These are phyloP conservation scores for Lophotis ruficrista DNA, from an alignment of 2,113 vertebrate genomes.

Conservation along the genomic window DNA sequence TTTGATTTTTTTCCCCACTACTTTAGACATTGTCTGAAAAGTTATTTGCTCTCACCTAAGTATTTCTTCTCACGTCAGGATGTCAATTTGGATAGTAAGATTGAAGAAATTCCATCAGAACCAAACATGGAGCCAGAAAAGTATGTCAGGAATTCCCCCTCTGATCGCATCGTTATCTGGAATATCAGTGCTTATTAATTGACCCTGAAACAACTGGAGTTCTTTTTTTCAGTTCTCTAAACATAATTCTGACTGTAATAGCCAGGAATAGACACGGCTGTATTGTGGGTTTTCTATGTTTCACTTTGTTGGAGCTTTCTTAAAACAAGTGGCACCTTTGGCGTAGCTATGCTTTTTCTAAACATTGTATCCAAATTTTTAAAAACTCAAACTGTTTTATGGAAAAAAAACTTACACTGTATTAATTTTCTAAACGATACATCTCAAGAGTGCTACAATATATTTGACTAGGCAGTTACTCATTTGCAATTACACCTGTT, in stretches of 20 bases:
- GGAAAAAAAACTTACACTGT: not conserved
- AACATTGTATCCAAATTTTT: not conserved
- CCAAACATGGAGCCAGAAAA: not conserved
- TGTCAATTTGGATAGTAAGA: not conserved
- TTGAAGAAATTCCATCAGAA: not conserved
- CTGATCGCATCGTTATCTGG: not conserved
- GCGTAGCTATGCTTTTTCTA: not conserved
- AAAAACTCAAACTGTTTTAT: not conserved
- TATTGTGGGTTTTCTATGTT: not conserved
- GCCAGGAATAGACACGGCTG: not conserved
- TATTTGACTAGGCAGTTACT: not conserved
- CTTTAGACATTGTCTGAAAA: not conserved
- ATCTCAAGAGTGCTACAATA: not conserved
- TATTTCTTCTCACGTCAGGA: not conserved
- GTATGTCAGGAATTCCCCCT: not conserved
- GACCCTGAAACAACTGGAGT: not conserved
- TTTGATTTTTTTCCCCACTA: no score
- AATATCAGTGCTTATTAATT: not conserved
- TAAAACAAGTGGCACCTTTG: not conserved
- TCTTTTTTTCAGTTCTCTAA: not conserved
- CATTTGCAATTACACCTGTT: not conserved
- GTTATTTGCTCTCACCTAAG: not conserved
- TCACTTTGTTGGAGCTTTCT: not conserved
- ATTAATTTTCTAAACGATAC: not conserved
- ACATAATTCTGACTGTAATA: not conserved